phyloP scores from a whole-genome alignment of 2,888 invertebrate species.

The Lutraria lutraria region DNA sequence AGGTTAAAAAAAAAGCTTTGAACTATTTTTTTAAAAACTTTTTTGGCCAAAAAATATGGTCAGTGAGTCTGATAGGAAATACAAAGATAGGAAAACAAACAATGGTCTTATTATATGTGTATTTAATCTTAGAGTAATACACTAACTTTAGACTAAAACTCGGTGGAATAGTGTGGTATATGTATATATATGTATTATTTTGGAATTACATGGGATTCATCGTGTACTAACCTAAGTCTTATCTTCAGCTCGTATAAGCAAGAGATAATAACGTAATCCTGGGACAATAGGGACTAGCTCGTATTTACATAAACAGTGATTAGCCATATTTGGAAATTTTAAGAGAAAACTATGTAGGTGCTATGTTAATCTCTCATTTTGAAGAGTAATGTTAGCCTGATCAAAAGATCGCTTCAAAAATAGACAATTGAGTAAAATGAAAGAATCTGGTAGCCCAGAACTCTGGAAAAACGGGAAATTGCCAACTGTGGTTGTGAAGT shows the following conservation, averaged over 20 bases:
- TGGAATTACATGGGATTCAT: constrained; percentile 9
- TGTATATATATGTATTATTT: not conserved
- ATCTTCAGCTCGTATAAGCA: not conserved
- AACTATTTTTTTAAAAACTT: no score
- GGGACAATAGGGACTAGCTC: constrained; percentile 36
- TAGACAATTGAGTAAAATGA: not conserved
- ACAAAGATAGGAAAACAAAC: no score
- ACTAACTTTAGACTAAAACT: no score
- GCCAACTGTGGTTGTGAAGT: not conserved
- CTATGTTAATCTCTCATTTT: constrained; percentile 24
- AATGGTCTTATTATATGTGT: no score
- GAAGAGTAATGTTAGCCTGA: constrained; percentile 18
- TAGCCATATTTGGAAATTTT: constrained; percentile 33
- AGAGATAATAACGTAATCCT: constrained; percentile 35
- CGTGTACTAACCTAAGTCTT: constrained; percentile 24
- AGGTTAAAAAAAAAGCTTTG: no score
- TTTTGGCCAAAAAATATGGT: no score
- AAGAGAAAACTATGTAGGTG: constrained; percentile 23
- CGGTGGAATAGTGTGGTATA: no score
- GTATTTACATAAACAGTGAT: constrained; percentile 46
- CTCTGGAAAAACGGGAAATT: not conserved
- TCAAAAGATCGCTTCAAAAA: constrained; percentile 26
- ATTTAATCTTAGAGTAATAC: no score
- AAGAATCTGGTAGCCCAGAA: not conserved
- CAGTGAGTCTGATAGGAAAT: no score